Conservation (phyloP, 2,797 vertebrate genomes). For the Poecilia picta region DNA sequence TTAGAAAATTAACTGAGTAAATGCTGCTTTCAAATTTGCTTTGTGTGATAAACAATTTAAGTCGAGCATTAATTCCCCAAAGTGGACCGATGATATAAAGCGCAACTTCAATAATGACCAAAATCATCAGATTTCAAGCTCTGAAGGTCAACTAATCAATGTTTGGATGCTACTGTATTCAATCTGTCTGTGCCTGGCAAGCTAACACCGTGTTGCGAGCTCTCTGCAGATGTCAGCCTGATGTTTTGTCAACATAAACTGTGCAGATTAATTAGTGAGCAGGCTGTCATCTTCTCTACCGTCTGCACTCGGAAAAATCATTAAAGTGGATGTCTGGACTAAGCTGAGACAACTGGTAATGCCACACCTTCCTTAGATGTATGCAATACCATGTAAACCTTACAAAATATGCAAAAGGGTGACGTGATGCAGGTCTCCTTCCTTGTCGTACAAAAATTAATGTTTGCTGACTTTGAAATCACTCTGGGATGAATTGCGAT, state of each 20-base stretch:
- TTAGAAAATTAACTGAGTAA: background rate
- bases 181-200: slow-evolving; percentile 5
- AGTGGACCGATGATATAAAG: background rate
- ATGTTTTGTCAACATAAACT: slow-evolving; percentile 28
- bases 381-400: background rate
- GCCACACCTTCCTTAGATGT: background rate
- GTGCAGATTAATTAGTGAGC: slow-evolving; percentile 26
- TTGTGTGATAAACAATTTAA: background rate
- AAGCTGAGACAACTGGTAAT: slow-evolving; percentile 26
- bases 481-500: background rate
- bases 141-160: background rate
- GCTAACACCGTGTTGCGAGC: slow-evolving; percentile 6
- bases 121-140: slow-evolving; percentile 1
- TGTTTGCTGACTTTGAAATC: background rate
- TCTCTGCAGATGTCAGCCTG: slow-evolving; percentile 25
- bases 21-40: background rate
- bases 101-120: background rate
- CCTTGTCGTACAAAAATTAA: background rate
- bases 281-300: slow-evolving; percentile 10
- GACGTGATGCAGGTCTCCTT: background rate
- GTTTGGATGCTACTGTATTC: slow-evolving; percentile 8
- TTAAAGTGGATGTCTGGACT: slow-evolving; percentile 24
- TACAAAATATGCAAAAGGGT: background rate
- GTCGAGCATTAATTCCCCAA: too few species aligned
- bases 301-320: slow-evolving; percentile 20